A percentile compares a stretch with the other conserved stretches of the same genome.
Evolutionary conservation across 2,113 vertebrate genomes (phyloP).

Genomic region (Sinocyclocheilus rhinocerous): DNA sequence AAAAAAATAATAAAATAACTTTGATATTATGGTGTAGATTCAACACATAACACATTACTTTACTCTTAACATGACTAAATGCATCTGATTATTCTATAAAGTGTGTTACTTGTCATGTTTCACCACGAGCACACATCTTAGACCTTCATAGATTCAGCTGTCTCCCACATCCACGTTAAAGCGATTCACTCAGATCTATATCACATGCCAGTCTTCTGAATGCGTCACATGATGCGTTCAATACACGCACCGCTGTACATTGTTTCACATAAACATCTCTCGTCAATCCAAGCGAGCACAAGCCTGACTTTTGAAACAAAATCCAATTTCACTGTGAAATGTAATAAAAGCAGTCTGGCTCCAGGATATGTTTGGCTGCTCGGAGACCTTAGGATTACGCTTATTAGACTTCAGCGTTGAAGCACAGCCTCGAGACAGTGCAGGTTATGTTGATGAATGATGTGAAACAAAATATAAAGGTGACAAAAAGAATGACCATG

Average conservation of each 20-base stretch:
- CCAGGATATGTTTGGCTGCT: slow-evolving; percentile 43
- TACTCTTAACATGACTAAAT: background rate
- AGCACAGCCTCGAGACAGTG: slow-evolving; percentile 24
- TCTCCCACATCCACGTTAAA: background rate
- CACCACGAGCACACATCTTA: background rate
- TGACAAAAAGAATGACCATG: slow-evolving; percentile 4
- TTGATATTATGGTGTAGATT: background rate
- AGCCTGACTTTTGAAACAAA: slow-evolving; percentile 49
- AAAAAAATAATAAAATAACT: no score
- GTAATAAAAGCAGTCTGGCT: slow-evolving; percentile 50
- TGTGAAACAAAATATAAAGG: slow-evolving; percentile 33
- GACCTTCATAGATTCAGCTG: background rate
- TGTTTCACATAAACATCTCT: slow-evolving; percentile 40
- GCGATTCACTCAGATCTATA: background rate
- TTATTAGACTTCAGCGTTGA: slow-evolving; percentile 31
- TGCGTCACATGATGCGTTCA: slow-evolving; percentile 18
- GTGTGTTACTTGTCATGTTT: background rate
- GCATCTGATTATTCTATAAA: background rate
- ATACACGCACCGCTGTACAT: slow-evolving; percentile 36
- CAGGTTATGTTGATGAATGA: slow-evolving; percentile 42
- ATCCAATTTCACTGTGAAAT: slow-evolving; percentile 56
- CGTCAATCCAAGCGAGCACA: slow-evolving; percentile 49
- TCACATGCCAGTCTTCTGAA: slow-evolving; percentile 3
- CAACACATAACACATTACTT: background rate
- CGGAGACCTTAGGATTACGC: slow-evolving; percentile 25